Evolutionary conservation across 2,113 vertebrate genomes (phyloP), one percentile per base, ranked within the genome.

Genomic region (Gallinago jamesoni): DNA sequence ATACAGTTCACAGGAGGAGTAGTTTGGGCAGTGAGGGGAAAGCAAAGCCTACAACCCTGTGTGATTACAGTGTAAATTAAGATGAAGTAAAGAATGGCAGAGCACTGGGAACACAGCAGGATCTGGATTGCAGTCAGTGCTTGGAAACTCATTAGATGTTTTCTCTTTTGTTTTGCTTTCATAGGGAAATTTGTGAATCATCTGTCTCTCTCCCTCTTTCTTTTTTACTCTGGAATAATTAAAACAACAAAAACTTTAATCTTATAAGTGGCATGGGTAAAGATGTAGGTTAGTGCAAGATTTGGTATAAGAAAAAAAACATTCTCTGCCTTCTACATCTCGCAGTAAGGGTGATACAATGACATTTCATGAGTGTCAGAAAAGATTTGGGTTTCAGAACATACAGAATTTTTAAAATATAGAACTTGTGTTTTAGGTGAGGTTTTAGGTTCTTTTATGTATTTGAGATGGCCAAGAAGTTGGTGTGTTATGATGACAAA

Each of bases 331-430:
- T 14, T 67, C 5, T 64, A 43, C 52, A 41, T 33, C 33, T 78
- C 0, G 0, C 37, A 41, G 2, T 78, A 69, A 35, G 5, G 6
- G 4, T 62, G 35, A 52, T 59, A 76, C 23, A 37, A 27, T 75
- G 39, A 50, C 13, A 45, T 30, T 55, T 48, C 18, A 9, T 57
- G 30, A 57, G 9, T 59, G 23, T 63, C 50, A 53, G 53, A 72
- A 64, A 85, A 80, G 15, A 62, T 53, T 47, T 87, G 28, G 14
- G 21, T 63, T 90, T 62, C 30, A 27, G 14, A 48, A 59, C 5
- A 9, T 52, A 37, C 0, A 35, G 24, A 72, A 39, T 60, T 59
- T 63, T 80, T 69, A 8, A 66, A 83, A 59, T 60, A 31, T 14
- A 7, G 18, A 78, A 59, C 20, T 74, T 48, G 4, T 83, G 21